Conservation (phyloP, 1,140 invertebrate species). For the Hyles euphorbiae region DNA sequence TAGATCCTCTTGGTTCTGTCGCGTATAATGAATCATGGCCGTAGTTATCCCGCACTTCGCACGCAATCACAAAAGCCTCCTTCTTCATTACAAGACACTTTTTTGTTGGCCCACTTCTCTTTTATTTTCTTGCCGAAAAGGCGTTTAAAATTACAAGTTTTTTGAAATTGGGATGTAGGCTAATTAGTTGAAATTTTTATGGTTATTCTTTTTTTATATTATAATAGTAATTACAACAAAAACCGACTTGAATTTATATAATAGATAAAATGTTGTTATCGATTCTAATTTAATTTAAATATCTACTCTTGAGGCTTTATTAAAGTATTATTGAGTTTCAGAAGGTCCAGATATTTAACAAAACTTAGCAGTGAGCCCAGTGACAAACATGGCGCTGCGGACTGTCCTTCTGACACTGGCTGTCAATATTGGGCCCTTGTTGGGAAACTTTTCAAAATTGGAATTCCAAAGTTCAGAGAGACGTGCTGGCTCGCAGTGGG, state of each 20-base stretch:
- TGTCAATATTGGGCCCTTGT: constrained; percentile 66
- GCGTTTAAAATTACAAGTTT: constrained; percentile 1
- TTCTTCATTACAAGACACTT: constrained; percentile 36
- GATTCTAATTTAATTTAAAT: too few species aligned
- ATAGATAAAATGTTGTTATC: too few species aligned
- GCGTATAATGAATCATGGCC: constrained; percentile 27
- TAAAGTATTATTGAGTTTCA: too few species aligned
- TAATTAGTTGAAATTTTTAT: background rate
- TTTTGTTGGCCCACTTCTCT: constrained; percentile 23
- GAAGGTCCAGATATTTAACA: too few species aligned
- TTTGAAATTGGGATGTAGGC: background rate
- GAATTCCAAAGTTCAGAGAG: constrained; percentile 68
- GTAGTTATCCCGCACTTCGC: constrained; percentile 31
- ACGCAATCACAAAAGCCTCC: constrained; percentile 31
- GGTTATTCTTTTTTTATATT: too few species aligned
- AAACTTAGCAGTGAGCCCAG: background rate
- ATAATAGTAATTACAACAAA: too few species aligned
- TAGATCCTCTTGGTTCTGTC: constrained; percentile 16
- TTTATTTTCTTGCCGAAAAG: constrained; percentile 19
- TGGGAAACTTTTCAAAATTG: constrained; percentile 74
- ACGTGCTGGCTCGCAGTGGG: constrained; percentile 60
- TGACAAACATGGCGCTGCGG: constrained; percentile 36
- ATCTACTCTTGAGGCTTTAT: too few species aligned
- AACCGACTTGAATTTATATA: too few species aligned
- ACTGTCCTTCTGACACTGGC: constrained; percentile 58